Base-by-base conservation (phyloP, 2,888 invertebrate genomes). In the Crepidodera aurea region DNA sequence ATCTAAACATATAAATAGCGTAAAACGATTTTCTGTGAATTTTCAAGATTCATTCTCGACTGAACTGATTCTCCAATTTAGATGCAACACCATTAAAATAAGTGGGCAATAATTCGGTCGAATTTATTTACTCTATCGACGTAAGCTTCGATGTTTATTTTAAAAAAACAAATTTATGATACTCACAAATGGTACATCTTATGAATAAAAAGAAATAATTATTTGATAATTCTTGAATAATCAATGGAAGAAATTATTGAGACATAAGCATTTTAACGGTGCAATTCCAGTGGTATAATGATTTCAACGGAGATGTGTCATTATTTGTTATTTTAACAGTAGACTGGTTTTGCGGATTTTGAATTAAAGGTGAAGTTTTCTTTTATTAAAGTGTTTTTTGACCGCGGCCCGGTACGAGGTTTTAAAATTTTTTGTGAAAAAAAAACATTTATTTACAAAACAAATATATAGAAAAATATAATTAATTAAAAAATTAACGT, bases 161-260 rank as follows among this genome's bases (percentile, higher is more conserved):
- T 39, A 37, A 56, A 13, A 16, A 22, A 37, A 46, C 25, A 29
- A 56, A 56, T 56, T 56, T 56, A 56, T 48, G 56, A 48, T 56
- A 48, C 15, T 16, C 34, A n/a, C 34, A 56, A 55, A 55, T 42
- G 16, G 54, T 42, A 32, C n/a, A 50, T 50, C 25, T 50, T 42
- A 46, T 46, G 22, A 37, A 51, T 37, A 51, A 22, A 32, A 51
- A 40, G 42, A 25, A 34, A 48, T 25, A 56, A 56, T 44, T 39
- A 56, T 37, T 34, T 32, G 32, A 27, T 40, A 44, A 29, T 27
- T 8, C 27, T 25, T 4, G 22, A 46, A 19, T 13, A 46, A 7
- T 39, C 39, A 40, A 25, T 39, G 19, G 25, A 15, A 10, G 10
- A 39, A 53, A 54, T 12, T 40, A 29, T 42, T 27, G n/a, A 25